A percentile compares a stretch with the other conserved stretches of the same genome.
phyloP scores from a whole-genome alignment of 2,797 vertebrate genomes.

The Sarcoramphus papa region DNA sequence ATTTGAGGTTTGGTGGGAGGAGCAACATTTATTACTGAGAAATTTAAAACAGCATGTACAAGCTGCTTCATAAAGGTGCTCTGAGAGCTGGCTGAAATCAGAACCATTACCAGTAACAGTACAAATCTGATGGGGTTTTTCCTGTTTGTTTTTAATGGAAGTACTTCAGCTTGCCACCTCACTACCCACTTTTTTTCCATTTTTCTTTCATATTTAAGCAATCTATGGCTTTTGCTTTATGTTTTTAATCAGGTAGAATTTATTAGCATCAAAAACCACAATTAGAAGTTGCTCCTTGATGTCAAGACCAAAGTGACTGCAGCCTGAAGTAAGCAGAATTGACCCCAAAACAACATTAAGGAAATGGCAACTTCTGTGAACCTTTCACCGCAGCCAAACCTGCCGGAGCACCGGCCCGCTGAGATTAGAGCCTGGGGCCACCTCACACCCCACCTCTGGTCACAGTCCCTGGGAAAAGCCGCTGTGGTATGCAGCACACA shows the following conservation, averaged over 20 bases:
- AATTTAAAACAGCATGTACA: neutral
- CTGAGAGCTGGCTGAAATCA: neutral
- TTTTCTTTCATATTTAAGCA: neutral
- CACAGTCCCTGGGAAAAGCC: neutral
- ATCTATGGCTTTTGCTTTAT: neutral
- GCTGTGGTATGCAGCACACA: neutral
- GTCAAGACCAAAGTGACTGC: neutral
- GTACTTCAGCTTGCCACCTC: neutral
- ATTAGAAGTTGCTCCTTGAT: neutral
- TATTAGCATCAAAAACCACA: neutral
- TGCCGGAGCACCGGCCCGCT: accelerated
- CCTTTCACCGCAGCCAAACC: neutral
- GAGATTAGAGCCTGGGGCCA: neutral
- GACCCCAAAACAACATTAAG: neutral
- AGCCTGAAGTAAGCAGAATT: neutral
- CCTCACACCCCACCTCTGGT: neutral
- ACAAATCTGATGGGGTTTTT: neutral
- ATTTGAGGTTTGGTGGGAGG: neutral
- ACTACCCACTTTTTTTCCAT: neutral
- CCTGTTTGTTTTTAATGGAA: neutral
- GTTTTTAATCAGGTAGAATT: neutral
- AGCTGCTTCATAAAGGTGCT: neutral
- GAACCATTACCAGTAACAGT: neutral
- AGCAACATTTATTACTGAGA: neutral
- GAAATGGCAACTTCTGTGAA: neutral